These are phyloP conservation scores for Polyodon spathula DNA, from an alignment of 2,113 vertebrate genomes.

Conservation along the genomic window DNA sequence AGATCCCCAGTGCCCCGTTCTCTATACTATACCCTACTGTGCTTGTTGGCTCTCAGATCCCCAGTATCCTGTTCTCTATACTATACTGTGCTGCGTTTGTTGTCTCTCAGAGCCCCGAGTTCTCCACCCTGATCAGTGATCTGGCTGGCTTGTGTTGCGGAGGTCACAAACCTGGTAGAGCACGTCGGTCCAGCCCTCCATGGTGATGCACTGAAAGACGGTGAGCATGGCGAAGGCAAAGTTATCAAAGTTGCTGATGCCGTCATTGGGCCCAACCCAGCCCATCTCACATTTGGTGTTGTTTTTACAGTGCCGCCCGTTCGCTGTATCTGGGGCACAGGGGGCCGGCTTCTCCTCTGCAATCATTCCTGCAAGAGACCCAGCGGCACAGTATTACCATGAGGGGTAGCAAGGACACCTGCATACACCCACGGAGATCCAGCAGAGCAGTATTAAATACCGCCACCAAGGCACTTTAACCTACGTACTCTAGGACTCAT, in stretches of 20 bases:
- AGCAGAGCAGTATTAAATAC: too few species aligned
- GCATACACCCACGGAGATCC: background rate
- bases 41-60: too few species aligned
- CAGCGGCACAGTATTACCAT: too few species aligned
- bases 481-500: too few species aligned
- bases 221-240: slow-evolving; percentile 98
- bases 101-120: too few species aligned
- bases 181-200: slow-evolving; percentile 97
- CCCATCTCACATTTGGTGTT: slow-evolving; percentile 69
- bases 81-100: too few species aligned
- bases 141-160: background rate
- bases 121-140: slow-evolving; percentile 9
- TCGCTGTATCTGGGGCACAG: slow-evolving; percentile 70
- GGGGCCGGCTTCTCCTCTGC: slow-evolving; percentile 83
- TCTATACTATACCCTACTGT: too few species aligned
- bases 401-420: too few species aligned
- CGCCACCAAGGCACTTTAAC: background rate
- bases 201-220: slow-evolving; percentile 97
- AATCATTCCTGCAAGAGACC: slow-evolving; percentile 26
- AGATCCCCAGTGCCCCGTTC: too few species aligned
- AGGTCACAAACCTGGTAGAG: too few species aligned
- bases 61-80: too few species aligned
- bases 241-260: slow-evolving; percentile 98
- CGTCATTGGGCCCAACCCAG: slow-evolving; percentile 92
- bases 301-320: slow-evolving; percentile 83